Percentiles rank a stretch among this genome's conserved stretches.
phyloP scores from a whole-genome alignment of 2,797 vertebrate genomes.

The Limnodromus scolopaceus region DNA sequence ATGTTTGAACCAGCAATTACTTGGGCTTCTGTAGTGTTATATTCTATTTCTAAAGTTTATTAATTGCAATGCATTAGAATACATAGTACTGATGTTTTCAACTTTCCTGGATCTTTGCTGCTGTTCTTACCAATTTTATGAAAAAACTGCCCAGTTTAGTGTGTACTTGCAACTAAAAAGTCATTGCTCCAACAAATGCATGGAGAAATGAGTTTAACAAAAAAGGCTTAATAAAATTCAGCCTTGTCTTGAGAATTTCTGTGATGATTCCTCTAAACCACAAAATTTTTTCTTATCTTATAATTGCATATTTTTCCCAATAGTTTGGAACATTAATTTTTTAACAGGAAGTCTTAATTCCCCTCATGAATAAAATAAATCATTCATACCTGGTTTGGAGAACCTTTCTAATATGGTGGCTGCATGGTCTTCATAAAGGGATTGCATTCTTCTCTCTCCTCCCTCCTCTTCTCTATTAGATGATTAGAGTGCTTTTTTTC shows the following conservation, averaged over 20 bases:
- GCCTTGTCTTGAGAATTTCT: neutral
- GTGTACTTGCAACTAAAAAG: neutral
- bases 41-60: neutral
- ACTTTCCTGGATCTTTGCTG: neutral
- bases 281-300: neutral
- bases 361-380: neutral
- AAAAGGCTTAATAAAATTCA: neutral
- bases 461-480: neutral
- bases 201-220: neutral
- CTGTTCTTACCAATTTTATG: neutral
- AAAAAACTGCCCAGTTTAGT: neutral
- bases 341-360: neutral
- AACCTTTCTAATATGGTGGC: neutral
- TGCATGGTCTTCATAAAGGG: neutral
- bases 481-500: neutral
- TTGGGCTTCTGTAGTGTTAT: neutral
- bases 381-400: neutral
- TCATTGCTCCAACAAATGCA: neutral
- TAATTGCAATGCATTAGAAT: neutral
- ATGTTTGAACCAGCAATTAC: neutral
- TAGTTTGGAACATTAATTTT: neutral
- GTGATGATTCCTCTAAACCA: neutral
- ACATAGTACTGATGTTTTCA: neutral
- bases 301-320: neutral
- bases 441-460: neutral